phyloP scores from a whole-genome alignment of 2,113 vertebrate genomes.

The Chelonoidis abingdonii region DNA sequence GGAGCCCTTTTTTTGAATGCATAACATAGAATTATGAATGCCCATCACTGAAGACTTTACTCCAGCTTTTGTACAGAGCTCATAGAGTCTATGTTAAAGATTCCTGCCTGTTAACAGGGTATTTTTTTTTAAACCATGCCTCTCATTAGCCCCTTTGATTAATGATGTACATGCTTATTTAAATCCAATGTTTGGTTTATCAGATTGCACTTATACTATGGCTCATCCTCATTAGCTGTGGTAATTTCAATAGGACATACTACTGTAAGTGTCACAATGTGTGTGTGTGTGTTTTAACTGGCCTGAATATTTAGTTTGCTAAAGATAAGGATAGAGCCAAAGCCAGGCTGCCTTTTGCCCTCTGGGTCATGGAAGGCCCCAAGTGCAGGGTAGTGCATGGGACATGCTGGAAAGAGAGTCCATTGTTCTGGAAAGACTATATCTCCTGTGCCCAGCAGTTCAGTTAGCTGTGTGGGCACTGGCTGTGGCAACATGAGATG shows the following conservation, averaged over 20 bases:
- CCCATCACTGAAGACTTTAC: not conserved
- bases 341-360: not conserved
- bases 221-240: not conserved
- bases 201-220: not conserved
- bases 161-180: not conserved
- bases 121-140: not conserved
- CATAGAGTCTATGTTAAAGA: not conserved
- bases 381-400: not conserved
- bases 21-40: not conserved
- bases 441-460: not conserved
- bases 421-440: fast-evolving
- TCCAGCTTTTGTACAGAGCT: not conserved
- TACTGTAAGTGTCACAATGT: not conserved
- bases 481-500: not conserved
- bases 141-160: not conserved
- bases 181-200: not conserved
- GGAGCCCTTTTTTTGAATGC: not conserved
- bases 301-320: not conserved
- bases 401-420: not conserved
- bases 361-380: not conserved
- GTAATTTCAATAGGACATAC: not conserved
- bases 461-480: not conserved
- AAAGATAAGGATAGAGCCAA: not conserved
- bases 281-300: not conserved
- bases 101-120: not conserved